Base-by-base conservation (phyloP, 1,140 invertebrate genomes). In the Cecropterus lyciades region DNA sequence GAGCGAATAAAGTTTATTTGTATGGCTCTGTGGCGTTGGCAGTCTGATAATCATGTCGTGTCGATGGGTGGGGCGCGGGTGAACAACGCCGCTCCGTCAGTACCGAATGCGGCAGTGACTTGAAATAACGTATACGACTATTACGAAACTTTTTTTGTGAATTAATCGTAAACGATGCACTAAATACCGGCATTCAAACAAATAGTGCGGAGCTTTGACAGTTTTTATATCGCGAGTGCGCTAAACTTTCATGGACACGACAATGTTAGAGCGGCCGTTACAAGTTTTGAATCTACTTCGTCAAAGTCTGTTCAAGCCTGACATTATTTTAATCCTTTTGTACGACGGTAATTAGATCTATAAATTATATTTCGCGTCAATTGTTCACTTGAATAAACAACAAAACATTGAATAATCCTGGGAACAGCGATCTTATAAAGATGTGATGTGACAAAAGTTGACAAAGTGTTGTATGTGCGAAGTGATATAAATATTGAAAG, bases 1-100 rank as follows among this genome's bases (percentile, higher is more conserved):
- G 84, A 87, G 84, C 82, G 86, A 91, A 90, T 89, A 88, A 90
- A 87, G 77, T 90, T 91, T 89, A 91, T 91, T 91, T 89, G 85
- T 89, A 79, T 79, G 82, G 72, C 73, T 70, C 73, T 66, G 80
- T 69, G 77, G 75, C 73, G 79, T 75, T 77, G 79, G 82, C 78
- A 79, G 77, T 72, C 83, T 91, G 86, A 91, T 91, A 87, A 87
- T 83, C 74, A 81, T 76, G 76, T 65, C 79, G 82, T 71, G 72
- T 75, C 78, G 74, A 75, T 72, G 80, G 82, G 85, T 80, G 85
- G 87, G 84, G 87, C 80, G 83, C 72, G 74, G 73, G 76, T 73
- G 77, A 57, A 55, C 59, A 53, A 27, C 59, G 70, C 73, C 77
- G 67, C 62, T 82, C 79, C 90, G 89, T 82, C 79, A 91, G 89